Conservation (phyloP, 2,888 invertebrate genomes). For the Cotesia congregata region DNA sequence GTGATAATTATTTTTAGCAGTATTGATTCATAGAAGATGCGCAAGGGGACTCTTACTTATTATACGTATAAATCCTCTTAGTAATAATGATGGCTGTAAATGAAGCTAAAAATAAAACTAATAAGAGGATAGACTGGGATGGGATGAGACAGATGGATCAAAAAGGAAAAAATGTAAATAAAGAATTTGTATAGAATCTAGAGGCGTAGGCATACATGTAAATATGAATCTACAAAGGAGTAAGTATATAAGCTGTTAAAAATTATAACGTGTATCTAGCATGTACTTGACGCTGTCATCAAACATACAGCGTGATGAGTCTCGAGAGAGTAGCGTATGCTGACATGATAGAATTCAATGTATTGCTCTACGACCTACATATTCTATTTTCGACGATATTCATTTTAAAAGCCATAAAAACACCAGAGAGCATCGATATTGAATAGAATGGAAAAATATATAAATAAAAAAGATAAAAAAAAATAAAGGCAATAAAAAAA, state of each 20-base stretch:
- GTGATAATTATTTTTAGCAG: not conserved
- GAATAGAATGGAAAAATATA: conserved; percentile 1
- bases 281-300: conserved; percentile 16
- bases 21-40: too few relatives aligned
- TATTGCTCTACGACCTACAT: conserved; percentile 10
- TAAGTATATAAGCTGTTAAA: not conserved
- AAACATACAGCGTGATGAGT: conserved; percentile 4
- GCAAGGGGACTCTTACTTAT: too few relatives aligned
- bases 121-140: too few relatives aligned
- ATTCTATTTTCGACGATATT: conserved; percentile 17
- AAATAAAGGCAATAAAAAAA: not conserved
- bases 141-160: not conserved
- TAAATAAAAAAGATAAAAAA: not conserved
- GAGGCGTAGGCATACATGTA: not conserved
- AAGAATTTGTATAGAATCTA: not conserved
- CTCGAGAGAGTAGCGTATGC: conserved; percentile 13
- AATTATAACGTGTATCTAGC: conserved; percentile 4
- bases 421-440: conserved; percentile 8
- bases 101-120: too few relatives aligned
- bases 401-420: conserved; percentile 23
- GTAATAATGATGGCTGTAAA: too few relatives aligned
- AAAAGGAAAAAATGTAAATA: not conserved
- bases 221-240: conserved; percentile 7
- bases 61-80: too few relatives aligned
- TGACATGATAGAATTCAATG: conserved; percentile 24